These are phyloP conservation scores for Drosophila arizonae DNA, from an alignment of 1,140 invertebrate species.

Conservation along the genomic window DNA sequence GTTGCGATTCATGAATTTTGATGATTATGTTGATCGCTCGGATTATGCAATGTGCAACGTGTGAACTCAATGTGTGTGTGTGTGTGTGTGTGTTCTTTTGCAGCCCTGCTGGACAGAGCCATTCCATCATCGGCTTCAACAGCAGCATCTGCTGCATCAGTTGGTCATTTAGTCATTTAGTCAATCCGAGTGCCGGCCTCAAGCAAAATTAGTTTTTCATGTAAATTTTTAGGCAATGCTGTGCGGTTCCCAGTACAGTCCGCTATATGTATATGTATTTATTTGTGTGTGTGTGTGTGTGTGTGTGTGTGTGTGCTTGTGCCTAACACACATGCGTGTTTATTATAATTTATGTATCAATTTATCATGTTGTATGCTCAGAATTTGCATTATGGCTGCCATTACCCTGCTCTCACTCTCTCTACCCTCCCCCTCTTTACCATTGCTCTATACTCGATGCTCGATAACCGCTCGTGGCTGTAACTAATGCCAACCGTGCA, in stretches of 20 bases:
- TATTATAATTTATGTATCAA: slow-evolving; percentile 80
- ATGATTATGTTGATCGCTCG: slow-evolving; percentile 62
- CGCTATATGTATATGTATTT: neutral
- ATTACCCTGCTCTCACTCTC: neutral
- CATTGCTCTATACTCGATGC: neutral
- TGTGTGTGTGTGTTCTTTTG: slow-evolving; percentile 4
- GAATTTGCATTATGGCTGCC: slow-evolving; percentile 6
- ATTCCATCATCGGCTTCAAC: slow-evolving; percentile 36
- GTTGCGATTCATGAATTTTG: slow-evolving; percentile 69
- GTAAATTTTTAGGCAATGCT: slow-evolving; percentile 69
- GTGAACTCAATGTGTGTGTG: slow-evolving; percentile 68
- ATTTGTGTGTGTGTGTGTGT: slow-evolving; percentile 7
- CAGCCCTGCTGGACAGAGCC: neutral
- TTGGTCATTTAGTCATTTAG: slow-evolving; percentile 35
- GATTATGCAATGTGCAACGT: slow-evolving; percentile 65
- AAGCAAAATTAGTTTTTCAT: slow-evolving; percentile 74
- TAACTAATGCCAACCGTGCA: slow-evolving; percentile 60
- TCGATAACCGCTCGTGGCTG: slow-evolving; percentile 4
- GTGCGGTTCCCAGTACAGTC: slow-evolving; percentile 9
- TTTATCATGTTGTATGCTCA: slow-evolving; percentile 62
- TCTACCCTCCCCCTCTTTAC: too few relatives aligned
- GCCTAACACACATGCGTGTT: slow-evolving; percentile 50
- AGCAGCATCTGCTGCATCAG: slow-evolving; percentile 38
- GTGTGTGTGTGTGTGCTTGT: slow-evolving; percentile 2
- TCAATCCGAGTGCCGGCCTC: neutral